These are phyloP conservation scores for Epinephelus coioides DNA, from an alignment of 2,797 vertebrate species.

Conservation along the genomic window DNA sequence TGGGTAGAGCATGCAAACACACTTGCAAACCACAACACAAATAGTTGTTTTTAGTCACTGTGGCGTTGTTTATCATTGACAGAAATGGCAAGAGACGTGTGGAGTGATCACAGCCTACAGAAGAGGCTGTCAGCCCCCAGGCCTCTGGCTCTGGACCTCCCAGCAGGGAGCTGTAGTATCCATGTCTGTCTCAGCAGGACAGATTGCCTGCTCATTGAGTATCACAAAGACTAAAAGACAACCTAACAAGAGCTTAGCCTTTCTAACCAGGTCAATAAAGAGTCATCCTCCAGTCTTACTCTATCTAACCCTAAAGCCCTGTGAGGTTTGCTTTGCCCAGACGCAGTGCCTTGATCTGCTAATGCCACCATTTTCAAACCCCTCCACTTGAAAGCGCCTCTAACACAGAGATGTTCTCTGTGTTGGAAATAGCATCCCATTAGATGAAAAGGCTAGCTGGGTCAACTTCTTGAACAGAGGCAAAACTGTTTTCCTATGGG, in stretches of 20 bases:
- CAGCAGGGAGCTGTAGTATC: slow-evolving; percentile 43
- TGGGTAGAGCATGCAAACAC: background rate
- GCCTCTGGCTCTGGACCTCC: slow-evolving; percentile 15
- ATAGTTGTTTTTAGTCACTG: slow-evolving; percentile 63
- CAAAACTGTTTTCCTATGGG: slow-evolving; percentile 81
- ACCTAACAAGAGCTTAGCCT: slow-evolving; percentile 30
- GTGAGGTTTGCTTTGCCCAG: slow-evolving; percentile 20
- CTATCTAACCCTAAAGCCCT: slow-evolving; percentile 34
- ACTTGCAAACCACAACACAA: slow-evolving; percentile 45
- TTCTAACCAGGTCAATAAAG: slow-evolving; percentile 20
- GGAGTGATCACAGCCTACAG: slow-evolving; percentile 35
- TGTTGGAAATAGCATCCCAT: slow-evolving; percentile 79
- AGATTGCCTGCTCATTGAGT: slow-evolving; percentile 7
- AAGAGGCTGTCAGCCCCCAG: slow-evolving; percentile 15
- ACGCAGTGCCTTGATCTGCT: slow-evolving; percentile 44
- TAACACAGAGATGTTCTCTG: slow-evolving; percentile 73
- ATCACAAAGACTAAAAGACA: slow-evolving; percentile 24
- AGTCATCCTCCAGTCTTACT: background rate
- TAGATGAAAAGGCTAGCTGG: slow-evolving; percentile 77
- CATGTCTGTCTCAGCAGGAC: slow-evolving; percentile 43
- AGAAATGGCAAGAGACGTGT: slow-evolving; percentile 20
- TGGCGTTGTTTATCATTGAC: slow-evolving; percentile 43
- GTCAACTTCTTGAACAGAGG: slow-evolving; percentile 81
- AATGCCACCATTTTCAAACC: slow-evolving; percentile 65
- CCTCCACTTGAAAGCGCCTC: slow-evolving; percentile 51